A percentile compares a stretch with the other conserved stretches of the same genome.
These are phyloP conservation scores for Sinopyrophorus schimmeli DNA, from an alignment of 2,888 invertebrate genomes.

Conservation along the genomic window DNA sequence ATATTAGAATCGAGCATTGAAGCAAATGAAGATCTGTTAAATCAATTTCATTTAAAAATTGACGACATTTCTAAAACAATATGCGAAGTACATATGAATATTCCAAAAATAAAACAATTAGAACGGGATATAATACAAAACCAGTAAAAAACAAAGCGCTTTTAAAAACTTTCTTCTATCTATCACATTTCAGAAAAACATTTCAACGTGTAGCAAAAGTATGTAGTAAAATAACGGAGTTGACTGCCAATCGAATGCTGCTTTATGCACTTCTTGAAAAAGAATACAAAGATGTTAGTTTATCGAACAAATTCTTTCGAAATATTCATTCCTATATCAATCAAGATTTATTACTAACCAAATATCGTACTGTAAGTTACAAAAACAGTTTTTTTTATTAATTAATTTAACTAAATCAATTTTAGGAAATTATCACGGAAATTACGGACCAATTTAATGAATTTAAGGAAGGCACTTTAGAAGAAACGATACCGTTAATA, in stretches of 20 bases:
- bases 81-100: slow-evolving; percentile 9
- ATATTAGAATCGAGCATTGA: slow-evolving; percentile 15
- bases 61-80: slow-evolving; percentile 6
- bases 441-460: too few species aligned
- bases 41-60: slow-evolving; percentile 1
- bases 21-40: slow-evolving; percentile 10
- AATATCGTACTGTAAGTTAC: slow-evolving; percentile 17
- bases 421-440: slow-evolving; percentile 22
- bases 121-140: slow-evolving; percentile 1
- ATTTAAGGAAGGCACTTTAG: too few species aligned
- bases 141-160: slow-evolving; percentile 6
- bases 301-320: slow-evolving; percentile 27
- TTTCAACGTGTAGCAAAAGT: slow-evolving; percentile 7
- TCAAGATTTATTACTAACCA: slow-evolving; percentile 7
- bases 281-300: slow-evolving; percentile 19
- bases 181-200: slow-evolving; percentile 8
- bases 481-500: slow-evolving; percentile 18
- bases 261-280: slow-evolving; percentile 5
- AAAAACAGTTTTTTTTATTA: neutral
- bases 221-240: slow-evolving; percentile 8
- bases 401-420: slow-evolving; percentile 1
- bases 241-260: slow-evolving; percentile 8
- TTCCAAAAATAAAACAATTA: slow-evolving; percentile 7
- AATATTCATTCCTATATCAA: slow-evolving; percentile 24
- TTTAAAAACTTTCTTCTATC: neutral